Conservation (phyloP, 1,140 invertebrate genomes). For the Uloborus diversus region DNA sequence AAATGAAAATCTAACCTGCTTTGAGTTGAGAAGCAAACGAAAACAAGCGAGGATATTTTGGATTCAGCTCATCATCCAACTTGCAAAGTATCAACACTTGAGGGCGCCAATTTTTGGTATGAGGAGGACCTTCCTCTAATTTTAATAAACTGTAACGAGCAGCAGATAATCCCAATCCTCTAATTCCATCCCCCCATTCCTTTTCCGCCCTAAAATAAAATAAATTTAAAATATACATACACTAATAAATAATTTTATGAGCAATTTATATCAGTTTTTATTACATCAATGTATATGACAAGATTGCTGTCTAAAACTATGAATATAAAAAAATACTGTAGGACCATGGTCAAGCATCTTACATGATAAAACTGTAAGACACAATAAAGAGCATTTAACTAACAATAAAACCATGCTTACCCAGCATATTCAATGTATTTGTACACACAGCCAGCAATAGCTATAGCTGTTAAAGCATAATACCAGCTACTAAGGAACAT, state of each 20-base stretch:
- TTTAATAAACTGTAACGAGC: conserved; percentile 94
- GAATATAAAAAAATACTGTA: background rate
- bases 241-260: background rate
- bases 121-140: conserved; percentile 93
- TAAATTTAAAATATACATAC: background rate
- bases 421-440: conserved; percentile 99
- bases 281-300: background rate
- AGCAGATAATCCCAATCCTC: conserved; percentile 95
- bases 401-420: conserved; percentile 17
- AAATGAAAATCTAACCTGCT: conserved; percentile 71
- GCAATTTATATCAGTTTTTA: background rate
- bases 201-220: conserved; percentile 80
- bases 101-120: conserved; percentile 99
- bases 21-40: conserved; percentile 96
- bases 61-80: conserved; percentile 74
- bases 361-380: no score
- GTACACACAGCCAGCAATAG: conserved; percentile 96
- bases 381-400: no score
- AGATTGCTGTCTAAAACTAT: background rate
- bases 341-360: no score
- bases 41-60: conserved; percentile 82
- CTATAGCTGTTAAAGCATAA: conserved; percentile 95
- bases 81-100: conserved; percentile 69
- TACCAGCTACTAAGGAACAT: conserved; percentile 99
- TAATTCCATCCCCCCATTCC: conserved; percentile 99